Percentiles rank a stretch among this genome's conserved stretches.
Evolutionary conservation across 2,888 invertebrate species (phyloP).

Genomic region (Ennomos erosarius): DNA sequence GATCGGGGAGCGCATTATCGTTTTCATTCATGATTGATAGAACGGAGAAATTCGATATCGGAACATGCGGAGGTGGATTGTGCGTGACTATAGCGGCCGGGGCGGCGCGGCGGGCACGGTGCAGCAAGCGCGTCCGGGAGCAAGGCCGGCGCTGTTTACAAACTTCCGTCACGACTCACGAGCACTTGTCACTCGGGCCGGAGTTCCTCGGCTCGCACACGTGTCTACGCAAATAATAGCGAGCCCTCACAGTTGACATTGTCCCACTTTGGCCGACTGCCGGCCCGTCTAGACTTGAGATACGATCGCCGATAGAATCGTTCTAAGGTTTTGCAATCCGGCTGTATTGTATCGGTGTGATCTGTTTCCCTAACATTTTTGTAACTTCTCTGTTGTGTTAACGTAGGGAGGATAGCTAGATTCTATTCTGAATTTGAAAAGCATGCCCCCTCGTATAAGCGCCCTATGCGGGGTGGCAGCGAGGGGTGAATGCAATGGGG

Average conservation of each 20-base stretch:
- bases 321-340: constrained; percentile 54
- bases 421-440: constrained; percentile 70
- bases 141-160: constrained; percentile 82
- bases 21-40: constrained; percentile 67
- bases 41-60: constrained; percentile 65
- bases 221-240: constrained; percentile 82
- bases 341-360: constrained; percentile 46
- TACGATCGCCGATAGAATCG: constrained; percentile 68
- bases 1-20: constrained; percentile 62
- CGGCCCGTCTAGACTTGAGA: constrained; percentile 74
- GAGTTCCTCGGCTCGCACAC: constrained; percentile 63
- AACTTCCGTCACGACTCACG: constrained; percentile 77
- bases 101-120: constrained; percentile 46
- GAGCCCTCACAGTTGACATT: constrained; percentile 81
- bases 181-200: constrained; percentile 72
- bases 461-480: constrained; percentile 66
- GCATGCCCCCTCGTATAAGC: constrained; percentile 71
- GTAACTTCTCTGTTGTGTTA: constrained; percentile 29
- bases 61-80: constrained; percentile 54
- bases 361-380: constrained; percentile 33
- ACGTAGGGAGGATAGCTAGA: constrained; percentile 52
- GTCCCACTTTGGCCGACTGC: constrained; percentile 69
- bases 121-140: constrained; percentile 65
- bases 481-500: constrained; percentile 80
- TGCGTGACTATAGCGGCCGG: constrained; percentile 66